Evolutionary conservation across 2,888 invertebrate genomes (phyloP).

Genomic region (Gastracanthus pulcherrimus): DNA sequence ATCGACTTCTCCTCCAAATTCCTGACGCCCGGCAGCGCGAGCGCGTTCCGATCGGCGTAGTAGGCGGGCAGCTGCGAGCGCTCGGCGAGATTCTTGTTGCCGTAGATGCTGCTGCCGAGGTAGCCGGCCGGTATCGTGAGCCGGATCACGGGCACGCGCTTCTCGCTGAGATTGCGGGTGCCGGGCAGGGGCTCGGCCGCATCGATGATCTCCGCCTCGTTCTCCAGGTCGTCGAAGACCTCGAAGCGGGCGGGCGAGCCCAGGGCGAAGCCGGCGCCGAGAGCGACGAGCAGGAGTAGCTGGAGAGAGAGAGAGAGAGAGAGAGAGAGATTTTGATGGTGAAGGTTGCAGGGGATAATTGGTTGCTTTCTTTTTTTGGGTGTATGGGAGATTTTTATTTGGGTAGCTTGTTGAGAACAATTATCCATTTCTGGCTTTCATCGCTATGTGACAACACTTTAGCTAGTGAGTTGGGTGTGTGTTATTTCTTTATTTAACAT

Average conservation of each 20-base stretch:
- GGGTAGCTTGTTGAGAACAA: no score
- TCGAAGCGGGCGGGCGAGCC: constrained; percentile 55
- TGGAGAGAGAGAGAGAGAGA: no score
- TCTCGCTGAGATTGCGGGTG: constrained; percentile 66
- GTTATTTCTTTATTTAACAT: no score
- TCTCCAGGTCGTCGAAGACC: constrained; percentile 57
- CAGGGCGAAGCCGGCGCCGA: constrained; percentile 59
- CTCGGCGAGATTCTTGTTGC: constrained; percentile 62
- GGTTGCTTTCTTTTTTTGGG: background rate
- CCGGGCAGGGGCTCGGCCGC: constrained; percentile 63
- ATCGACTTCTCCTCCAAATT: constrained; percentile 69
- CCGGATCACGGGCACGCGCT: constrained; percentile 65
- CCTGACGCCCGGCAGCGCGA: constrained; percentile 60
- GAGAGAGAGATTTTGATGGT: no score
- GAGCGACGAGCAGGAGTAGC: no score
- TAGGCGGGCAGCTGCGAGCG: constrained; percentile 57
- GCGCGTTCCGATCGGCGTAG: background rate
- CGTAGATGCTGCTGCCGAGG: constrained; percentile 41
- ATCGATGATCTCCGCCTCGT: constrained; percentile 62
- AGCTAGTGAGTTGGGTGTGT: no score
- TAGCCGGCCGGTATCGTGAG: constrained; percentile 54
- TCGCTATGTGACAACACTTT: no score
- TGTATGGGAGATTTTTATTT: background rate
- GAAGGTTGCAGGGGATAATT: no score
- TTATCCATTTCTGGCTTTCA: no score